Evolutionary conservation across 1,140 invertebrate species (phyloP).

Genomic region (Zophobas morio): DNA sequence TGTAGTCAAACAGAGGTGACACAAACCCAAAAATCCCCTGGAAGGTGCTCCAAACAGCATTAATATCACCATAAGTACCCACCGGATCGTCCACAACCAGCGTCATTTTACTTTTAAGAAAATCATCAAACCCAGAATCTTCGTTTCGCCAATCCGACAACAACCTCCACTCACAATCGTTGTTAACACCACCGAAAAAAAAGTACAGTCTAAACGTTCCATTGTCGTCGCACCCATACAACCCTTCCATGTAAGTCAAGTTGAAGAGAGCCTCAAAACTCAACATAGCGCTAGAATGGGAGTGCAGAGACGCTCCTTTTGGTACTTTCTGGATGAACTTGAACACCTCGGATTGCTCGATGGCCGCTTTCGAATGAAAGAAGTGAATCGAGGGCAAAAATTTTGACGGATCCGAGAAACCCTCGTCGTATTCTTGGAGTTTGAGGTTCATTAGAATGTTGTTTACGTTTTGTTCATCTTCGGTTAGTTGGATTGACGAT

Average conservation of each 20-base stretch:
- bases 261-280: neutral
- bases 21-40: constrained; percentile 74
- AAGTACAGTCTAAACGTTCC: constrained; percentile 63
- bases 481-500: constrained; percentile 69
- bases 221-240: constrained; percentile 75
- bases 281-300: neutral
- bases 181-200: constrained; percentile 58
- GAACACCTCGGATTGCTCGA: constrained; percentile 5
- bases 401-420: constrained; percentile 8
- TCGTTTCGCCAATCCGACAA: constrained; percentile 71
- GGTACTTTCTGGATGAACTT: constrained; percentile 13
- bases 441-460: constrained; percentile 77
- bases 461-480: constrained; percentile 74
- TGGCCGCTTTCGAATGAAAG: neutral
- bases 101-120: constrained; percentile 73
- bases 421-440: constrained; percentile 67
- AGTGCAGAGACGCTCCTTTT: neutral
- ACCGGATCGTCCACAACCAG: constrained; percentile 74
- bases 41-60: constrained; percentile 80
- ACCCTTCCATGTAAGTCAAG: constrained; percentile 65
- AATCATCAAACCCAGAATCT: constrained; percentile 70
- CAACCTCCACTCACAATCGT: constrained; percentile 72
- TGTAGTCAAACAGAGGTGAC: constrained; percentile 75
- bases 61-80: constrained; percentile 73
- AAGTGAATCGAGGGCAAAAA: constrained; percentile 2